Conservation (phyloP, 2,113 vertebrate species). For the Rallus limicola region DNA sequence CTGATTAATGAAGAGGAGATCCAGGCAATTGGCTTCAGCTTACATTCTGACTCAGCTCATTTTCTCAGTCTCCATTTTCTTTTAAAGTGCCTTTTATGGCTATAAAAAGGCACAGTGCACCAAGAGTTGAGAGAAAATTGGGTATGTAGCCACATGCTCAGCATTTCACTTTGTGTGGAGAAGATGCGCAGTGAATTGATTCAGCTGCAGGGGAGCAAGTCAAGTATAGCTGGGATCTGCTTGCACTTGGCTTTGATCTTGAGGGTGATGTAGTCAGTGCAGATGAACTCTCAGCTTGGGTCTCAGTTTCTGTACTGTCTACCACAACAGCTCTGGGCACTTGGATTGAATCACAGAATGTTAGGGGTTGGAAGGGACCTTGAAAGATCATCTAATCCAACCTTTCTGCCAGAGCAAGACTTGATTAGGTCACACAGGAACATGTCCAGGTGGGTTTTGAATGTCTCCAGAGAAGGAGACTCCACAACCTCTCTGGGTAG, state of each 20-base stretch:
- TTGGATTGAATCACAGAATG: not conserved
- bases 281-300: not conserved
- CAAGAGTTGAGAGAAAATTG: not conserved
- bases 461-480: no score
- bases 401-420: no score
- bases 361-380: no score
- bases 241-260: not conserved
- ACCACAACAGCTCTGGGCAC: not conserved
- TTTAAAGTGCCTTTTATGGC: conserved; percentile 1
- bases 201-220: not conserved
- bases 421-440: no score
- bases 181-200: not conserved
- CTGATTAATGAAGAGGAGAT: conserved; percentile 50
- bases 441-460: no score
- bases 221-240: not conserved
- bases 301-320: not conserved
- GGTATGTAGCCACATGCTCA: not conserved
- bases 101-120: not conserved
- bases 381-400: no score
- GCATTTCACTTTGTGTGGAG: not conserved
- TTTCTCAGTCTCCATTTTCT: conserved; percentile 40
- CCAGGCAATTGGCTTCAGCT: conserved; percentile 17
- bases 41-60: conserved; percentile 1
- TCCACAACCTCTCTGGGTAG: no score
- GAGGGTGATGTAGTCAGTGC: not conserved